Evolutionary conservation across 2,888 invertebrate species (phyloP).

Genomic region (Nezara viridula): DNA sequence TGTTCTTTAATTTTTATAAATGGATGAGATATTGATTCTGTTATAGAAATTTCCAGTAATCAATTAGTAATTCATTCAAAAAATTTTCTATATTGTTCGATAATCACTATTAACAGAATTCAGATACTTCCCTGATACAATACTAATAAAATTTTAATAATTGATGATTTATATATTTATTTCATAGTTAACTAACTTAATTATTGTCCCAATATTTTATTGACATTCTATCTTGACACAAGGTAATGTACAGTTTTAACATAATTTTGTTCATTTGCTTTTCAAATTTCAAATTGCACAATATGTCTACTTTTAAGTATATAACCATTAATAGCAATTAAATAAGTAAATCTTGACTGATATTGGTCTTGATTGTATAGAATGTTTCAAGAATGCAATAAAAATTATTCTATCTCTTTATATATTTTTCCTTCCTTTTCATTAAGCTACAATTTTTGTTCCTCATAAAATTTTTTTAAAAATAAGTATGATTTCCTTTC

Average conservation of each 20-base stretch:
- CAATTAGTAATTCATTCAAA: conserved; percentile 62
- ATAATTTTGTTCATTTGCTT: conserved; percentile 60
- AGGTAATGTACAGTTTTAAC: conserved; percentile 62
- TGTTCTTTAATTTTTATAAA: conserved; percentile 61
- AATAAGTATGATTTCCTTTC: no score
- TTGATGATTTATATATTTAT: conserved; percentile 37
- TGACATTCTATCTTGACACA: conserved; percentile 49
- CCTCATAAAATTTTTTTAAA: no score
- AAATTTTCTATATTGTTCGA: conserved; percentile 63
- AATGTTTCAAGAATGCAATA: conserved; percentile 66
- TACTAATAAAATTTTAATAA: conserved; percentile 48
- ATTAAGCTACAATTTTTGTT: neutral
- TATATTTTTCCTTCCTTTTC: conserved; percentile 43
- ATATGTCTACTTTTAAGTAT: conserved; percentile 64
- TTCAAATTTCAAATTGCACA: conserved; percentile 63
- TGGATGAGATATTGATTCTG: conserved; percentile 58
- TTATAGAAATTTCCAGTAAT: conserved; percentile 63
- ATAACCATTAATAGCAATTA: conserved; percentile 64
- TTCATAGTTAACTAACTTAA: conserved; percentile 22
- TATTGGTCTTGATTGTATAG: conserved; percentile 65
- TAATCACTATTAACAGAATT: conserved; percentile 57
- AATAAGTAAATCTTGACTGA: conserved; percentile 65
- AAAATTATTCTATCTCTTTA: conserved; percentile 66
- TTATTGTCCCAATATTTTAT: conserved; percentile 45
- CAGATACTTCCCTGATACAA: conserved; percentile 41